Percentiles rank a stretch among this genome's conserved stretches.
These are phyloP conservation scores for Sylvilagus bachmani DNA, from an alignment of 2,113 vertebrate genomes.

Conservation along the genomic window DNA sequence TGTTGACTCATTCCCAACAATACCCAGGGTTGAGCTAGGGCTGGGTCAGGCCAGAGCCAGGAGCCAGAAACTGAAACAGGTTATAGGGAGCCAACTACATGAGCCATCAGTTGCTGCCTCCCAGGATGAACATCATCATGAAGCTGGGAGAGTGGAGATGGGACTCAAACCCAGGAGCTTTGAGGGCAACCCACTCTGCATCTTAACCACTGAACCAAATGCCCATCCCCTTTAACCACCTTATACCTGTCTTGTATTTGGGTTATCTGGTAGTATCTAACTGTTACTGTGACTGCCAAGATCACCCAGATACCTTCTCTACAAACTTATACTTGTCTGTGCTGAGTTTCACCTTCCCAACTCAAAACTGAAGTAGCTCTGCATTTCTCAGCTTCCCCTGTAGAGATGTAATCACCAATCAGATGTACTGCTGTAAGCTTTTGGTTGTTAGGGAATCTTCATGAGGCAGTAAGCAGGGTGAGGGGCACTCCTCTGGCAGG, in stretches of 20 bases:
- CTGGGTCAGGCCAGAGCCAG: no score
- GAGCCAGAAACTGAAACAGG: no score
- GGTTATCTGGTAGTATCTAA: background rate
- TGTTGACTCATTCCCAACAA: no score
- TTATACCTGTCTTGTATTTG: background rate
- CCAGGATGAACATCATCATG: no score
- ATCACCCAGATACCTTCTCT: background rate
- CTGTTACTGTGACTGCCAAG: background rate
- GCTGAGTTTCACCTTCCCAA: background rate
- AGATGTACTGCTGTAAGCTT: background rate
- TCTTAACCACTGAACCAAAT: no score
- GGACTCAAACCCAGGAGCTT: no score
- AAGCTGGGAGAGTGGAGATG: no score
- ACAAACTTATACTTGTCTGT: background rate
- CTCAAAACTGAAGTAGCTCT: background rate
- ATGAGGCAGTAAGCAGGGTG: background rate
- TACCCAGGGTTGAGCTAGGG: no score
- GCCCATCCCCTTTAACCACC: background rate
- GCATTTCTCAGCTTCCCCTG: background rate
- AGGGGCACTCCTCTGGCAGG: background rate
- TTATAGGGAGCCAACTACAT: no score
- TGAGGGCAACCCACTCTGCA: no score
- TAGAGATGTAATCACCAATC: background rate
- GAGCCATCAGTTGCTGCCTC: no score
- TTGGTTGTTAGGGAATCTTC: background rate